Conservation (phyloP, 2,113 vertebrate genomes). For the Megaleporinus macrocephalus region DNA sequence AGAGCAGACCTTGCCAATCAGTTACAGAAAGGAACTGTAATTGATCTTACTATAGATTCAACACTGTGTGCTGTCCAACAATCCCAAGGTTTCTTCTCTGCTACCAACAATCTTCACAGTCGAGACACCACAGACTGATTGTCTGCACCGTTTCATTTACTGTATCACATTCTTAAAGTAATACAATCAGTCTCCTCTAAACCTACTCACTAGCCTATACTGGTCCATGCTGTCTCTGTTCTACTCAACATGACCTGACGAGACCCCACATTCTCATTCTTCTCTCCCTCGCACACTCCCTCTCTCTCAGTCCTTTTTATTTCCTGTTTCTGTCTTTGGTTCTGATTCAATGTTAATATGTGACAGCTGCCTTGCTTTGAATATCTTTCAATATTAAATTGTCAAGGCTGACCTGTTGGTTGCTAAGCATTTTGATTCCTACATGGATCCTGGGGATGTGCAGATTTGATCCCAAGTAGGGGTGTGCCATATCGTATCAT, state of each 20-base stretch:
- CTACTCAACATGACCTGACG: constrained; percentile 36
- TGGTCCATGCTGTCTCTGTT: constrained; percentile 37
- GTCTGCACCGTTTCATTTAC: constrained; percentile 32
- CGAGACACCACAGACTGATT: constrained; percentile 4
- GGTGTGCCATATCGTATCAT: too few species aligned
- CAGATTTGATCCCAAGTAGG: too few species aligned
- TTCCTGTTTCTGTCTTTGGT: constrained; percentile 50
- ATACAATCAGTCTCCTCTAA: constrained; percentile 33
- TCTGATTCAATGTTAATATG: constrained; percentile 55
- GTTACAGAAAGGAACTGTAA: neutral
- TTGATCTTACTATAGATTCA: neutral
- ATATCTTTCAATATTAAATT: neutral
- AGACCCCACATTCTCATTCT: neutral
- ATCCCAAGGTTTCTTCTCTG: neutral
- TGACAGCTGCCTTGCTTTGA: constrained; percentile 37
- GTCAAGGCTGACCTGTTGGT: constrained; percentile 14
- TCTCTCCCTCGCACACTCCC: neutral
- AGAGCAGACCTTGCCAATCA: neutral
- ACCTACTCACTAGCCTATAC: constrained; percentile 28
- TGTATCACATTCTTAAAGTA: constrained; percentile 38
- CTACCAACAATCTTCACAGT: neutral
- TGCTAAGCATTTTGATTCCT: constrained; percentile 39
- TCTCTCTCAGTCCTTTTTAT: constrained; percentile 27
- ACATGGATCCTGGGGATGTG: constrained; percentile 1
- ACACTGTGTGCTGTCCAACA: neutral